Conservation (phyloP, 2,113 vertebrate species). For the Saiga tatarica region DNA sequence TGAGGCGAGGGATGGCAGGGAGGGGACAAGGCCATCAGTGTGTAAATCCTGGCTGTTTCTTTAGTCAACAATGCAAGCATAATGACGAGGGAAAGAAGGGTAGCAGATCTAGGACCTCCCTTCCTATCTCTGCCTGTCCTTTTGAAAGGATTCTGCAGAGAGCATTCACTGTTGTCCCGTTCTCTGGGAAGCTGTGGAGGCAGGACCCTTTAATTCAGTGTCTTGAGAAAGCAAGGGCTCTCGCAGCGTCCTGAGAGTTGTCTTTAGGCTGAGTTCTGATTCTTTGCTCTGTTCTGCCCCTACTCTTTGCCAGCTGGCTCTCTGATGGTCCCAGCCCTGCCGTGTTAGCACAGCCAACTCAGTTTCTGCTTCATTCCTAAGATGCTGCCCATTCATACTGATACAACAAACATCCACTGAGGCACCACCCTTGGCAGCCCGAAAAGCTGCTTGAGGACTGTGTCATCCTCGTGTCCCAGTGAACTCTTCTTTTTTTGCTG, state of each 20-base stretch:
- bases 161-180: background rate
- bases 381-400: accelerated
- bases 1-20: background rate
- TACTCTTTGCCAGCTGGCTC: background rate
- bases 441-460: background rate
- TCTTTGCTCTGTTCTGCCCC: background rate
- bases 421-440: background rate
- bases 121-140: background rate
- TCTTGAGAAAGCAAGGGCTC: background rate
- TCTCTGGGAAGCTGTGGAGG: background rate
- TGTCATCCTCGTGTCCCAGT: background rate
- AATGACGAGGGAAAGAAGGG: background rate
- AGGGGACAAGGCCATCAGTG: background rate
- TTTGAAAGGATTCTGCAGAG: background rate
- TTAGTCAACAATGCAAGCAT: background rate
- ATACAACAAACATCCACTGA: background rate
- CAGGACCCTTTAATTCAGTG: background rate
- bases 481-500: background rate
- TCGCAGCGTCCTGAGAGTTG: background rate
- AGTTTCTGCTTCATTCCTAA: background rate
- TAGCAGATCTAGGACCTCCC: background rate
- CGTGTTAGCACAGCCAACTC: background rate
- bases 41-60: background rate
- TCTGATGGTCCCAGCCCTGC: background rate
- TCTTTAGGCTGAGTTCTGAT: background rate